These are phyloP conservation scores for Phoenicopterus ruber DNA, from an alignment of 2,113 vertebrate genomes.

Conservation along the genomic window DNA sequence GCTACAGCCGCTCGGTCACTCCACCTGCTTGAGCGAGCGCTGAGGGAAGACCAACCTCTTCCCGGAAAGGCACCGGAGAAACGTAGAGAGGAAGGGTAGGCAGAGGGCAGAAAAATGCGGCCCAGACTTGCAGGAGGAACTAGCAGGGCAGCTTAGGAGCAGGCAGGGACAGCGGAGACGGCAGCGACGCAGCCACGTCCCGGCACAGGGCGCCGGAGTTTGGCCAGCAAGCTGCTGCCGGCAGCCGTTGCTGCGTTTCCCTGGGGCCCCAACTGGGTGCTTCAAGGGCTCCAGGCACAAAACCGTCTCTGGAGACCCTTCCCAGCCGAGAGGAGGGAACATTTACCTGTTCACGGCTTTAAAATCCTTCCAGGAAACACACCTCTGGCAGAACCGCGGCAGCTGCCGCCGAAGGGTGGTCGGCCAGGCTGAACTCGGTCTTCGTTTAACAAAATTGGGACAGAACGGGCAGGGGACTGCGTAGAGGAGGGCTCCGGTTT, in stretches of 20 bases:
- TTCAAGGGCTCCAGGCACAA: not conserved
- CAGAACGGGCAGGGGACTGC: not conserved
- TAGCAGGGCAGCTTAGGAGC: not conserved
- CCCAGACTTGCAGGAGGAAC: not conserved
- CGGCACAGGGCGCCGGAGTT: not conserved
- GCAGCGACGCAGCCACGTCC: not conserved
- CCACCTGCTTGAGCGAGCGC: no score
- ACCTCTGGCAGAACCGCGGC: fast-evolving
- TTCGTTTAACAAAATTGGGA: fast-evolving
- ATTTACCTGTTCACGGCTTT: not conserved
- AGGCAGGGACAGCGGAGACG: not conserved
- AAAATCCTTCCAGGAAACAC: not conserved
- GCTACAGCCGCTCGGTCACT: not conserved
- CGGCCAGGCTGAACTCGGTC: fast-evolving
- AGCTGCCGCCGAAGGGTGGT: not conserved
- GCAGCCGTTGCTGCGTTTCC: not conserved
- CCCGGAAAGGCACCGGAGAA: not conserved
- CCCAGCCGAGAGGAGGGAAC: not conserved
- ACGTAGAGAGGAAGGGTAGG: not conserved
- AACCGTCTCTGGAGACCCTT: not conserved
- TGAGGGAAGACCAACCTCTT: not conserved
- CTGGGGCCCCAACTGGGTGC: not conserved
- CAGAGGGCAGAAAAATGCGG: not conserved
- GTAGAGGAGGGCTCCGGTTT: not conserved
- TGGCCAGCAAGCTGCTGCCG: not conserved